Base-by-base conservation (phyloP, 2,113 vertebrate species). In the Barbus barbus region DNA sequence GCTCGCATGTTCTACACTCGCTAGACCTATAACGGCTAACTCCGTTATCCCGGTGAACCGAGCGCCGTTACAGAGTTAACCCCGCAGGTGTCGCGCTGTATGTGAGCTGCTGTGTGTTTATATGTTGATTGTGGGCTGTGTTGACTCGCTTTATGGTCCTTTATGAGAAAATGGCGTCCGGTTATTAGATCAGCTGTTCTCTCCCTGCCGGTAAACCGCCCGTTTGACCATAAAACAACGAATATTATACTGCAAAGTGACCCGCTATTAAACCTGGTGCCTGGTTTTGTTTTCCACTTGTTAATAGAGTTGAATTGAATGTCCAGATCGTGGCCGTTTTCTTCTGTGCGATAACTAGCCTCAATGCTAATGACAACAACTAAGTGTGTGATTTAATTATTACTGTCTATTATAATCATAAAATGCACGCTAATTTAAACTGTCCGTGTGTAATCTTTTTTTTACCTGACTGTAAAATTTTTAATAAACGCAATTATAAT, bases 111-210 rank as follows among this genome's bases (percentile, higher is more conserved):
- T 51, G 12, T 38, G 73, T 78, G 60, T 63, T 22, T 11, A 18
- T 63, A 63, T 79, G n/a, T 65, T 22, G n/a, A 65, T 65, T 2
- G 5, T 63, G 9, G 1, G 44, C 14, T 28, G 12, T 53, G 22
- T 5, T 46, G 12, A 4, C 41, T 11, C 9, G 5, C 44, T 74
- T 85, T 56, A 48, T 28, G 58, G 0, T 75, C 36, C 22, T 75
- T 69, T 18, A 46, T 33, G 20, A 85, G 81, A 86, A 88, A 84
- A 88, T 88, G 87, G 87, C 87, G 84, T 81, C 84, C 63, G 20
- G n/a, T 28, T 53, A 67, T 77, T 76, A 53, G 75, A 84, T 84
- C 83, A 84, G 83, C 83, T 84, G 74, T 84, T 84, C 46, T 22
- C 28, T 22, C 38, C 78, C 83, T 78, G 46, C 83, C 83, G 83